Evolutionary conservation across 2,797 vertebrate species (phyloP).

Genomic region (Antrozous pallidus): DNA sequence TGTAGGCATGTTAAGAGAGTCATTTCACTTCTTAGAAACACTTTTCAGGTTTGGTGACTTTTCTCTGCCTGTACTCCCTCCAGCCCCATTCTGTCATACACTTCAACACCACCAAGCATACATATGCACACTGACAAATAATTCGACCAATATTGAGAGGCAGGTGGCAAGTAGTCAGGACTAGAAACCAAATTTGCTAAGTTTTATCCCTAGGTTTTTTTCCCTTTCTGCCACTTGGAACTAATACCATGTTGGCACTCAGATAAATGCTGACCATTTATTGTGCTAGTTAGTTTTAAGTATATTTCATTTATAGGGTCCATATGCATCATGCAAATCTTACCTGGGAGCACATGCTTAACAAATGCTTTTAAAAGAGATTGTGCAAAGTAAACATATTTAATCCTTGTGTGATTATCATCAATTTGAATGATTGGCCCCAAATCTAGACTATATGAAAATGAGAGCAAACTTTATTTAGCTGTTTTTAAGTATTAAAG

Average conservation of each 20-base stretch:
- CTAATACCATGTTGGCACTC: not conserved
- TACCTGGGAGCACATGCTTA: not conserved
- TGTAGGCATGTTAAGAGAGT: not conserved
- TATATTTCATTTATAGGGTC: not conserved
- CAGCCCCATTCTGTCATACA: not conserved
- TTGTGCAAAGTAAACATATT: not conserved
- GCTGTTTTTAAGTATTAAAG: not conserved
- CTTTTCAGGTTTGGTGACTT: not conserved
- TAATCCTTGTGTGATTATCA: not conserved
- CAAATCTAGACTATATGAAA: not conserved
- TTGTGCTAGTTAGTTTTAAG: not conserved
- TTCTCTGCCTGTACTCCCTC: not conserved
- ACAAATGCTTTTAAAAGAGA: not conserved
- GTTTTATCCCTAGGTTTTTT: not conserved
- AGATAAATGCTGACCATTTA: not conserved
- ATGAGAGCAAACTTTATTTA: not conserved
- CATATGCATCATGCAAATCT: not conserved
- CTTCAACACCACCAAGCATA: not conserved
- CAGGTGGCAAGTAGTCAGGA: not conserved
- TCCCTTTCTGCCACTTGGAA: not conserved
- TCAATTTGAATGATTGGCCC: not conserved
- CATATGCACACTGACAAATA: not conserved
- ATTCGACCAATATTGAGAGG: not conserved
- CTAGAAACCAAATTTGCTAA: not conserved
- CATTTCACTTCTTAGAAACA: not conserved